A percentile compares a stretch with the other conserved stretches of the same genome.
Conservation (phyloP, 2,888 invertebrate genomes). For the Rotaria socialis region DNA sequence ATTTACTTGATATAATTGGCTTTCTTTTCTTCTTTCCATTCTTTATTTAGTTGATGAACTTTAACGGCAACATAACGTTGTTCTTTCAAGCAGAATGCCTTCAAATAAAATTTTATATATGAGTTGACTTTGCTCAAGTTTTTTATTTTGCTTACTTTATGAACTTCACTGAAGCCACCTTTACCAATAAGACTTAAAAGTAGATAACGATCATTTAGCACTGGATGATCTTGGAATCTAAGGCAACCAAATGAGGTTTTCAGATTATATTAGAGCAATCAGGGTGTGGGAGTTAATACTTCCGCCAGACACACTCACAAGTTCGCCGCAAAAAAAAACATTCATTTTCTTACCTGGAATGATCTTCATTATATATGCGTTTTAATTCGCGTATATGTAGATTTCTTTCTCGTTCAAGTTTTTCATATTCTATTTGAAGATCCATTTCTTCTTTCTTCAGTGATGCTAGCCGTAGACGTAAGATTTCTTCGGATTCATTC, state of each 20-base stretch:
- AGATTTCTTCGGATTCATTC: slow-evolving; percentile 97
- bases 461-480: slow-evolving; percentile 91
- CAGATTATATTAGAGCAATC: too few relatives aligned
- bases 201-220: slow-evolving; percentile 90
- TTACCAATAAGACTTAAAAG: slow-evolving; percentile 93
- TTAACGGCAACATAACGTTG: slow-evolving; percentile 99
- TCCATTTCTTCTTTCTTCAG: slow-evolving; percentile 98
- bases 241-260: slow-evolving; percentile 61
- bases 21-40: slow-evolving; percentile 99
- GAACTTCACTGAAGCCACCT: slow-evolving; percentile 63
- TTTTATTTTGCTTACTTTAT: slow-evolving; percentile 50
- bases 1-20: slow-evolving; percentile 93
- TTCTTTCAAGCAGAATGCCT: slow-evolving; percentile 95
- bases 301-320: too few relatives aligned
- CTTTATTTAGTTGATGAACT: slow-evolving; percentile 99
- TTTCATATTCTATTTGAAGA: slow-evolving; percentile 93
- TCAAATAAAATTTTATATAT: too few relatives aligned
- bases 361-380: slow-evolving; percentile 97
- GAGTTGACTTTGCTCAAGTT: too few relatives aligned
- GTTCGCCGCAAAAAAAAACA: too few relatives aligned
- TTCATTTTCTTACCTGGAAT: slow-evolving; percentile 63
- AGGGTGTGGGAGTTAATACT: too few relatives aligned
- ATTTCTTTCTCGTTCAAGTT: slow-evolving; percentile 92
- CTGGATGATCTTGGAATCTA: slow-evolving; percentile 90
- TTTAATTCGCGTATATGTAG: slow-evolving; percentile 96